Percentiles rank a stretch among this genome's conserved stretches.
phyloP scores from a whole-genome alignment of 2,113 vertebrate genomes.

The Chloropsis cyanopogon region DNA sequence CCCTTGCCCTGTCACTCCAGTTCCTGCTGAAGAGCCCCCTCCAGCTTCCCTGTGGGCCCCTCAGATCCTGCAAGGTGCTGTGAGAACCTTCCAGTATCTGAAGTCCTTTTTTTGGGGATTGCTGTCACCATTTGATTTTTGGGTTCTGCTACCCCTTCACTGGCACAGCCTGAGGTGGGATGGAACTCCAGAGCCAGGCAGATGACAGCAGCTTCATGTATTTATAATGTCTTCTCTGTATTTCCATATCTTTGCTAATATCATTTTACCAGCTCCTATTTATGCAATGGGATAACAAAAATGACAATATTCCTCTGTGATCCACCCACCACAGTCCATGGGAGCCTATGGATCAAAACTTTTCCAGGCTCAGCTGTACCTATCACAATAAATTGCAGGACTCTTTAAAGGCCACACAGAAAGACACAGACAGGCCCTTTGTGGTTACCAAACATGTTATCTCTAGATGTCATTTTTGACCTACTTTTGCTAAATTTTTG shows the following conservation, averaged over 20 bases:
- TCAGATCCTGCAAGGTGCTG: background rate
- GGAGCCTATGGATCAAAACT: background rate
- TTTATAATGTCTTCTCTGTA: background rate
- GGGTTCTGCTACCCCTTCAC: background rate
- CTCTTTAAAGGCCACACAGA: slow-evolving; percentile 20
- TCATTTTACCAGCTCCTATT: background rate
- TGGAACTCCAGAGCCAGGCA: background rate
- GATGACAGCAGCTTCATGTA: background rate
- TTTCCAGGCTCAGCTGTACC: background rate
- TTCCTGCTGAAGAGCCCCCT: background rate
- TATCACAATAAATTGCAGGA: background rate
- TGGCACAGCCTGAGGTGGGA: background rate
- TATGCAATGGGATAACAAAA: background rate
- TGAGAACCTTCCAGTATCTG: background rate
- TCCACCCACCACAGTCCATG: background rate
- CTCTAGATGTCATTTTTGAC: slow-evolving; percentile 48
- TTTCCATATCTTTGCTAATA: background rate
- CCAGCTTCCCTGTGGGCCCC: background rate
- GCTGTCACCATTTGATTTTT: background rate
- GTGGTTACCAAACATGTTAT: slow-evolving; percentile 12
- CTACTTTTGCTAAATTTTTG: slow-evolving; percentile 35
- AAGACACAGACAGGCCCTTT: background rate
- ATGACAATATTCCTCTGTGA: background rate
- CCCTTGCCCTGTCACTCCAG: background rate
- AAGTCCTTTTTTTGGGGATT: background rate